Conservation (phyloP, 92 coral and sea anemone genomes). For the Siderastrea siderea region DNA sequence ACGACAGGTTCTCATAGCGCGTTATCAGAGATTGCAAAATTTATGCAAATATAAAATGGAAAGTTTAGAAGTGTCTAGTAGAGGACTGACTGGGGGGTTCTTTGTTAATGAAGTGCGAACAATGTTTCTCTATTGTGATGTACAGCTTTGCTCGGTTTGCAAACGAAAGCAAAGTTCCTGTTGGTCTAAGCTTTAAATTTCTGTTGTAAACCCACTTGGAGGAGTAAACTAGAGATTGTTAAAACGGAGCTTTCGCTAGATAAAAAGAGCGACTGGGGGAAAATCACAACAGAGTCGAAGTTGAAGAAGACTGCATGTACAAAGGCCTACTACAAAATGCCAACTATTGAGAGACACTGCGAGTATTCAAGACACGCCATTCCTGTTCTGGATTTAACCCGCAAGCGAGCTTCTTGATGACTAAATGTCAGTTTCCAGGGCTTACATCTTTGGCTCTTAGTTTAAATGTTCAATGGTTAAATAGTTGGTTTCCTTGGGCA, state of each 20-base stretch:
- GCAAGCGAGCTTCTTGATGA: not conserved
- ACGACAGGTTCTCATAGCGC: not conserved
- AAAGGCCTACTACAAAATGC: not conserved
- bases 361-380: not conserved
- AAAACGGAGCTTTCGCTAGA: too few relatives aligned
- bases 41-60: not conserved
- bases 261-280: too few relatives aligned
- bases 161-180: too few relatives aligned
- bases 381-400: not conserved
- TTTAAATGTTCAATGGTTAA: not conserved
- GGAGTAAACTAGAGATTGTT: too few relatives aligned
- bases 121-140: too few relatives aligned
- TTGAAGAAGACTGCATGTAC: too few relatives aligned
- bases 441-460: not conserved
- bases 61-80: not conserved
- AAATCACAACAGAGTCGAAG: too few relatives aligned
- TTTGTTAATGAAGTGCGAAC: too few relatives aligned
- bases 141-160: too few relatives aligned
- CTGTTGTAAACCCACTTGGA: too few relatives aligned
- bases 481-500: not conserved
- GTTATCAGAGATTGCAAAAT: not conserved
- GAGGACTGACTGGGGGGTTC: too few relatives aligned
- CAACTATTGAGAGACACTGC: not conserved
- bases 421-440: not conserved
- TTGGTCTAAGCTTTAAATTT: too few relatives aligned